Evolutionary conservation across 2,888 invertebrate species (phyloP).

Genomic region (Therioaphis trifolii): DNA sequence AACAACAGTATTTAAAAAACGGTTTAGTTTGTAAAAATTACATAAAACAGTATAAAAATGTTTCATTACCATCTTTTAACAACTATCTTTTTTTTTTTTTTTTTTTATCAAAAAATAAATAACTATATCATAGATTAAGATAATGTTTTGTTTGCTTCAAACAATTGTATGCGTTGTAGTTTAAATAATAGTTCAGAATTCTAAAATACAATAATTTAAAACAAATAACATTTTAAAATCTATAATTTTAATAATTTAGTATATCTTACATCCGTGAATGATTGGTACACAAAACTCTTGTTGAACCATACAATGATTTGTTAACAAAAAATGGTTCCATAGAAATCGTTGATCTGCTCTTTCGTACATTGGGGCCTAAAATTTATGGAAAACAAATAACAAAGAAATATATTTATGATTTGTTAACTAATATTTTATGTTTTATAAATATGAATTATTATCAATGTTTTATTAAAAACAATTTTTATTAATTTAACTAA

Average conservation of each 20-base stretch:
- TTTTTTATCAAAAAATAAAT: too few relatives aligned
- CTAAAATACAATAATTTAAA: too few relatives aligned
- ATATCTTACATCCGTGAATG: constrained; percentile 82
- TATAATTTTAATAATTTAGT: background rate
- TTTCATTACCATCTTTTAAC: too few relatives aligned
- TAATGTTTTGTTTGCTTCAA: too few relatives aligned
- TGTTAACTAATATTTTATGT: background rate
- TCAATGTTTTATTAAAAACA: too few relatives aligned
- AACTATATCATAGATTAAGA: too few relatives aligned
- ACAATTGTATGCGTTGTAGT: too few relatives aligned
- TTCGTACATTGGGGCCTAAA: constrained; percentile 78
- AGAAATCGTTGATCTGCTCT: constrained; percentile 90
- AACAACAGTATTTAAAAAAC: too few relatives aligned
- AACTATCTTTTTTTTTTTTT: too few relatives aligned
- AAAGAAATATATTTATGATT: background rate
- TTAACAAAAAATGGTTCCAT: constrained; percentile 89
- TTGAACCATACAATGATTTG: constrained; percentile 77
- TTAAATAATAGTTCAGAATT: too few relatives aligned
- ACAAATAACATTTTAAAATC: background rate
- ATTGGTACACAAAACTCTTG: constrained; percentile 87
- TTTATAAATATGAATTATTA: background rate
- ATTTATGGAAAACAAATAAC: constrained; percentile 65
- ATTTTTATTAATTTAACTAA: constrained; percentile 65
- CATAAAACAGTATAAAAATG: too few relatives aligned
- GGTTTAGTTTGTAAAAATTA: too few relatives aligned